Evolutionary conservation across 2,113 vertebrate species (phyloP), one percentile per base, ranked within the genome.

Genomic region (Callocephalon fimbriatum): DNA sequence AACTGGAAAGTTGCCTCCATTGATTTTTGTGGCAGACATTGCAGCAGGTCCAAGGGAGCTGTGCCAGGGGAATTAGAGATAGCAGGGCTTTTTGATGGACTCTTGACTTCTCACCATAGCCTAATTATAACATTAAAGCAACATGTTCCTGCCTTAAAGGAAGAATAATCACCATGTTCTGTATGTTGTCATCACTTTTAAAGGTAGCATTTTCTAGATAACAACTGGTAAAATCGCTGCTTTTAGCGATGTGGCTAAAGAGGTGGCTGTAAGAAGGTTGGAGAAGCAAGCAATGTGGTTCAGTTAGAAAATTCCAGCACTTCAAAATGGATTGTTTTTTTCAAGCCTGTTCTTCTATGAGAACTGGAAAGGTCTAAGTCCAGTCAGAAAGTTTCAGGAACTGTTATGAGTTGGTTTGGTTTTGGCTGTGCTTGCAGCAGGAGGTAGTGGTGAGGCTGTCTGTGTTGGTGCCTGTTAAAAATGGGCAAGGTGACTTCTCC

Each of bases 361-460:
- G n/a, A 26, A 40, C 7, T 22, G 35, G 19, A 58, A 70, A 48
- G 9, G n/a, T 53, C 5, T 44, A 8, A 75, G 35, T 63, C n/a
- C 12, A 51, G 17, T 25, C 15, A 86, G 38, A 40, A 71, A n/a
- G 10, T 66, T 83, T 73, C 5, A 12, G 76, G 16, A 66, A 58
- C 7, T 29, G 37, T 21, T 48, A 0, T 0, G n/a, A 35, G 35
- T 62, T 40, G 0, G 0, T 38, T 35, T n/a, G 40, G 20, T 0
- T 54, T 71, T 54, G 71, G 63, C 35, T 37, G 66, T 71, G 42
- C 31, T 75, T 26, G 27, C 7, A 51, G 31, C 37, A 51, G 26
- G 68, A 45, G 42, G 17, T 20, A 7, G 12, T 5, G 59, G 15
- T 42, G 40, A 62, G 47, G 47, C 35, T 56, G 59, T n/a, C 20